A percentile compares a stretch with the other conserved stretches of the same genome.
These are phyloP conservation scores for Megalops atlanticus DNA, from an alignment of 2,113 vertebrate genomes.

Conservation along the genomic window DNA sequence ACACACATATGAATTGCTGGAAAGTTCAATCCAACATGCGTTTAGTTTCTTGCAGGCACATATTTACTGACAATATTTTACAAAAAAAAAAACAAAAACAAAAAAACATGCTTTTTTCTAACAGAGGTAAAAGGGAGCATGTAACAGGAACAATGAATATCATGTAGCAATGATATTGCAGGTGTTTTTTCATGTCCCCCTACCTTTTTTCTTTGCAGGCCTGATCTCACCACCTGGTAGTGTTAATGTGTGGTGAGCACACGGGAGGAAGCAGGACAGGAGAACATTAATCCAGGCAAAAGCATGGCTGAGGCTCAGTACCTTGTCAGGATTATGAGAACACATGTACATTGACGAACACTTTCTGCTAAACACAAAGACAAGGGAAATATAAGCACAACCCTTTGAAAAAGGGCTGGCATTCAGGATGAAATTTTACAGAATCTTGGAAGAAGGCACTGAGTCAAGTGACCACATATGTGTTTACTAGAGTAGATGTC, in stretches of 20 bases:
- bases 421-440: background rate
- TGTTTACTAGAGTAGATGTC: background rate
- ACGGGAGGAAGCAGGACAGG: slow-evolving; percentile 64
- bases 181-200: slow-evolving; percentile 24
- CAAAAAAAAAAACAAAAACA: background rate
- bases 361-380: slow-evolving; percentile 39
- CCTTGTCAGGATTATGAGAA: slow-evolving; percentile 61
- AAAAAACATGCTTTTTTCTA: no score
- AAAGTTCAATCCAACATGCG: background rate
- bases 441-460: slow-evolving; percentile 26
- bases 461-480: background rate
- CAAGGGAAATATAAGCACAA: slow-evolving; percentile 29
- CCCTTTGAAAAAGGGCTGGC: background rate
- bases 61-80: background rate
- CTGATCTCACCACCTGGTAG: slow-evolving; percentile 59
- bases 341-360: slow-evolving; percentile 44
- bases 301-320: slow-evolving; percentile 52
- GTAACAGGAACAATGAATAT: no score
- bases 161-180: no score
- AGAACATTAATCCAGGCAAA: slow-evolving; percentile 67
- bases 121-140: no score
- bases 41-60: background rate
- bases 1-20: background rate
- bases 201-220: slow-evolving; percentile 66
- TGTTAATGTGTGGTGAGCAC: slow-evolving; percentile 59